phyloP scores from a whole-genome alignment of 2,113 vertebrate genomes.

The Pardalotus punctatus region DNA sequence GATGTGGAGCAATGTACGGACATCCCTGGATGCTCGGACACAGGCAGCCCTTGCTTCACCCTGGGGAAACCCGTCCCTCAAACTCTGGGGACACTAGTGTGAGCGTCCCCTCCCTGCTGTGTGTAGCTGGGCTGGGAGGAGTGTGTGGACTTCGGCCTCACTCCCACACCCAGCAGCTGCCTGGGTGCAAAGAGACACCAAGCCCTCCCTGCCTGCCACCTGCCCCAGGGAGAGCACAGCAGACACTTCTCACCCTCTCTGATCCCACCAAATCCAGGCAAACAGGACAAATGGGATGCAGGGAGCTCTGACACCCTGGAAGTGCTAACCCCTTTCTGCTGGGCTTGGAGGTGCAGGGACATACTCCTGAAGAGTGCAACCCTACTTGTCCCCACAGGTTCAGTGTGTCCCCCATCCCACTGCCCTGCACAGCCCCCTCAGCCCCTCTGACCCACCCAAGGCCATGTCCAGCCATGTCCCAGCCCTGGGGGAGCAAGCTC shows the following conservation, averaged over 20 bases:
- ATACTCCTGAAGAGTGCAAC: not conserved
- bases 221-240: not conserved
- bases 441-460: rapidly evolving
- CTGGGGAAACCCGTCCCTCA: not conserved
- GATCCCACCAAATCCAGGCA: not conserved
- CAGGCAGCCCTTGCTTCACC: not conserved
- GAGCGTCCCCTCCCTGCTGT: not conserved
- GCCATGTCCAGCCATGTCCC: not conserved
- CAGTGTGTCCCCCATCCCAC: not conserved
- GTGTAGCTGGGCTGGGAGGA: not conserved
- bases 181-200: not conserved
- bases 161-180: not conserved
- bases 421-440: not conserved
- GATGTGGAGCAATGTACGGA: rapidly evolving
- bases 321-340: not conserved
- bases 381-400: not conserved
- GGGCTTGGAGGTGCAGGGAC: not conserved
- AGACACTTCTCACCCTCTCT: not conserved
- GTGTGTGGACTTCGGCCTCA: not conserved
- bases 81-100: rapidly evolving
- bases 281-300: rapidly evolving
- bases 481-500: not conserved
- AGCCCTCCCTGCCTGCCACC: not conserved
- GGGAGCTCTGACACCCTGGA: not conserved
- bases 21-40: rapidly evolving